These are phyloP conservation scores for Oceanodroma leucorhoa DNA, from an alignment of 2,797 vertebrate species.

Conservation along the genomic window DNA sequence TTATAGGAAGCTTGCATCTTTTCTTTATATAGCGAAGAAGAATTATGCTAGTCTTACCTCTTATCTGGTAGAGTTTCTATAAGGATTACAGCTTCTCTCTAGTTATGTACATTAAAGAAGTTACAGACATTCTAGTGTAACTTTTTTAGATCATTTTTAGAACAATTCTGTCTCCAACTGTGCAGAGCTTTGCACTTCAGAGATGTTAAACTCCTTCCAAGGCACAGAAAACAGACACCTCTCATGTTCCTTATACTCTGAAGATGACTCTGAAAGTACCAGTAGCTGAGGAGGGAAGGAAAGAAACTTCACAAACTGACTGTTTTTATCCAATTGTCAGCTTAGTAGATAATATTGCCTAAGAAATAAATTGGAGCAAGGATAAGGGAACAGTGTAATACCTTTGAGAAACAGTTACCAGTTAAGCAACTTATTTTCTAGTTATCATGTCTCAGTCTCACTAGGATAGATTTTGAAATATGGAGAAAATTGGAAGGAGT, in stretches of 20 bases:
- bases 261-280: background rate
- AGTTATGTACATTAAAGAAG: background rate
- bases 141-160: background rate
- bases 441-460: background rate
- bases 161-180: background rate
- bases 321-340: background rate
- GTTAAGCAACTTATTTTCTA: background rate
- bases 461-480: background rate
- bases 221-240: background rate
- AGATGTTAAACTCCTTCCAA: background rate
- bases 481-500: background rate
- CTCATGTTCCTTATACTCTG: background rate
- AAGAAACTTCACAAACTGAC: background rate
- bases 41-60: background rate
- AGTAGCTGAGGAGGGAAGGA: background rate
- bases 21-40: background rate
- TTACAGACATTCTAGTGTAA: background rate
- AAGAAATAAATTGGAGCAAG: background rate
- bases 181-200: background rate
- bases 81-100: background rate
- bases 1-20: background rate
- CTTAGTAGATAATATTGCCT: background rate
- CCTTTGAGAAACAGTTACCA: background rate
- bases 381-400: background rate
- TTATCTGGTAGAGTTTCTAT: background rate